Evolutionary conservation across 2,888 invertebrate species (phyloP).

Genomic region (Cryptus viduatorius): DNA sequence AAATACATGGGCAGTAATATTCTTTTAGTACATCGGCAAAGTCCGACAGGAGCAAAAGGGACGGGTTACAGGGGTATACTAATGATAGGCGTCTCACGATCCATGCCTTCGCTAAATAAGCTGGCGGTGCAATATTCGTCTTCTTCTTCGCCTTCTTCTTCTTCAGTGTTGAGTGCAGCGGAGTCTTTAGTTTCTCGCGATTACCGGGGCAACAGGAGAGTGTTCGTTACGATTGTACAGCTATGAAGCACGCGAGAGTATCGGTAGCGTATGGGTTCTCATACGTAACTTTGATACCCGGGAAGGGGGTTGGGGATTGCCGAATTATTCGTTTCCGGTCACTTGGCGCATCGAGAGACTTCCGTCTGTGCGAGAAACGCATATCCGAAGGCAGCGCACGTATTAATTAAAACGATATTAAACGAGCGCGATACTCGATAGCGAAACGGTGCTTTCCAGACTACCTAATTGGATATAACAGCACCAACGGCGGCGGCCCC

Average conservation of each 20-base stretch:
- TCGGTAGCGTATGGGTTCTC: slow-evolving; percentile 32
- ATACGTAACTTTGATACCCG: slow-evolving; percentile 9
- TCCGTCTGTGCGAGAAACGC: slow-evolving; percentile 8
- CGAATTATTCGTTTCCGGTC: slow-evolving; percentile 66
- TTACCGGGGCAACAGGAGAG: slow-evolving; percentile 29
- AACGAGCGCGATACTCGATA: slow-evolving; percentile 37
- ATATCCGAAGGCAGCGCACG: slow-evolving; percentile 20
- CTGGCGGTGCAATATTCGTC: slow-evolving; percentile 16
- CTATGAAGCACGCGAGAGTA: slow-evolving; percentile 22
- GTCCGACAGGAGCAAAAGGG: slow-evolving; percentile 36
- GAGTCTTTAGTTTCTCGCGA: slow-evolving; percentile 19
- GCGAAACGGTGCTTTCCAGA: slow-evolving; percentile 46
- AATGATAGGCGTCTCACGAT: slow-evolving; percentile 51
- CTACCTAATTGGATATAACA: slow-evolving; percentile 42
- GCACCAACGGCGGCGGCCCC: background rate
- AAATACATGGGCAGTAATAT: background rate
- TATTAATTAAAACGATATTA: slow-evolving; percentile 57
- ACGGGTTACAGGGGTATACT: slow-evolving; percentile 13
- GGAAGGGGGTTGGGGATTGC: slow-evolving; percentile 1
- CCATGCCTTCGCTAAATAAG: slow-evolving; percentile 32
- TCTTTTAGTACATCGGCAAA: slow-evolving; percentile 3
- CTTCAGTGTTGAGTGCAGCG: background rate
- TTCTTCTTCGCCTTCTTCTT: background rate
- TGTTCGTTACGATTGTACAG: slow-evolving; percentile 42
- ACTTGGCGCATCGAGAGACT: slow-evolving; percentile 27